Evolutionary conservation across 2,797 vertebrate species (phyloP).

Genomic region (Ctenopoma kingsleyae): DNA sequence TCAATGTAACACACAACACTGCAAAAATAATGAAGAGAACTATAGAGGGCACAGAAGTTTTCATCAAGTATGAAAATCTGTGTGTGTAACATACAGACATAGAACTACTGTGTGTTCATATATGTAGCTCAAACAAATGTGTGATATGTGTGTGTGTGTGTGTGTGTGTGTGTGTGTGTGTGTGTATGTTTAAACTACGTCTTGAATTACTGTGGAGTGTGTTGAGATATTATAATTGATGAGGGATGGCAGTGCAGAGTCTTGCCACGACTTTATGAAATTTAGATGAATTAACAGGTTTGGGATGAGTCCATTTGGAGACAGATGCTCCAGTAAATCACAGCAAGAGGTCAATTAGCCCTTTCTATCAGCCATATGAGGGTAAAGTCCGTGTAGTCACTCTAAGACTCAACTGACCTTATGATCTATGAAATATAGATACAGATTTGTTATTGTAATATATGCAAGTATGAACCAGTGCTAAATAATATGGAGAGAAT

Average conservation of each 20-base stretch:
- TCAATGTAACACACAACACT: not conserved
- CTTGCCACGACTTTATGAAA: constrained; percentile 75
- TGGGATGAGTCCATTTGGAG: constrained; percentile 75
- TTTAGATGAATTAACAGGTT: constrained; percentile 78
- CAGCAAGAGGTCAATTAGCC: constrained; percentile 77
- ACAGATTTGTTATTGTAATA: not conserved
- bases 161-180: constrained; percentile 21
- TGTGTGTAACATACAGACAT: constrained; percentile 7
- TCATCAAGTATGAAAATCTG: constrained; percentile 8
- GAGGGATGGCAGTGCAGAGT: constrained; percentile 60
- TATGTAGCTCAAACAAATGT: constrained; percentile 9
- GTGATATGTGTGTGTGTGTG: constrained; percentile 15
- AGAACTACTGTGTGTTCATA: constrained; percentile 7
- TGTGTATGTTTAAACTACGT: constrained; percentile 38
- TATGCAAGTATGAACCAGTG: not conserved
- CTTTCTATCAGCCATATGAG: constrained; percentile 69
- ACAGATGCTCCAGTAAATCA: constrained; percentile 76
- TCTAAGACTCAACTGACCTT: constrained; percentile 46
- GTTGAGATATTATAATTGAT: constrained; percentile 57
- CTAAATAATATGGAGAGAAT: not conserved
- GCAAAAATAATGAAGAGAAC: not conserved
- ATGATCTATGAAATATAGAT: constrained; percentile 33
- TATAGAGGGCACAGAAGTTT: constrained; percentile 10
- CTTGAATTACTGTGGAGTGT: constrained; percentile 27
- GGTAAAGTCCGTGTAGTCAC: constrained; percentile 55